Evolutionary conservation across 2,797 vertebrate species (phyloP), one percentile per base, ranked within the genome.

Genomic region (Tarsius wallacei): DNA sequence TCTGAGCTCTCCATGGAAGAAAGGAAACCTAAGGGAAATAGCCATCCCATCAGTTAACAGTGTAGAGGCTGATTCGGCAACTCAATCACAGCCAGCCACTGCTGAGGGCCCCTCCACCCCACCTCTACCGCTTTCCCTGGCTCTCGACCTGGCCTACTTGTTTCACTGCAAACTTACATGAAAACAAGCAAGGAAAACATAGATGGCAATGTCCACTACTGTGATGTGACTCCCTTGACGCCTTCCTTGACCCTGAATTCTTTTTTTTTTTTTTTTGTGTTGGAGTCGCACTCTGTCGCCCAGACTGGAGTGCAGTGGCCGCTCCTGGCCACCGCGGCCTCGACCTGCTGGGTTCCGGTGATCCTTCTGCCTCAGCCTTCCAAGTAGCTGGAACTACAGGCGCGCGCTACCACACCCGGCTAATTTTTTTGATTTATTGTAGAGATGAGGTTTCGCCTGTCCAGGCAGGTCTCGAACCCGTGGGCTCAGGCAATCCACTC

Each of bases 71-170:
- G 64, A 31, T 47, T 22, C 51, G 9, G 0, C 8, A 57, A 21
- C n/a, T 26, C 16, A n/a, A 2, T 9, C 24, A 31, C 16, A 55
- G 53, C 71, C 61, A 85, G 87, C 42, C 26, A 55, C 10, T 7
- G 12, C 51, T 14, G 28, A n/a, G 24, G 0, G 2, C 7, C 14
- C 55, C 57, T 59, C 24, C 0, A 10, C 0, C 22, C 10, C 57
- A 4, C 28, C 12, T 5, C 22, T 26, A 13, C 16, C 0, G 0
- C 24, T 16, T 51, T 31, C 63, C 22, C 33, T 7, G 1, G 33
- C 7, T 28, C 4, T 1, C 0, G 11, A 53, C 51, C 17, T 21
- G 2, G 28, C 13, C 47, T 17, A 28, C 0, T 57, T 28, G 15
- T 55, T 66, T 68, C 70, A 42, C 31, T 1, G 11, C 16, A 42